Conservation (phyloP, 2,888 invertebrate species). For the Cryptus armator region DNA sequence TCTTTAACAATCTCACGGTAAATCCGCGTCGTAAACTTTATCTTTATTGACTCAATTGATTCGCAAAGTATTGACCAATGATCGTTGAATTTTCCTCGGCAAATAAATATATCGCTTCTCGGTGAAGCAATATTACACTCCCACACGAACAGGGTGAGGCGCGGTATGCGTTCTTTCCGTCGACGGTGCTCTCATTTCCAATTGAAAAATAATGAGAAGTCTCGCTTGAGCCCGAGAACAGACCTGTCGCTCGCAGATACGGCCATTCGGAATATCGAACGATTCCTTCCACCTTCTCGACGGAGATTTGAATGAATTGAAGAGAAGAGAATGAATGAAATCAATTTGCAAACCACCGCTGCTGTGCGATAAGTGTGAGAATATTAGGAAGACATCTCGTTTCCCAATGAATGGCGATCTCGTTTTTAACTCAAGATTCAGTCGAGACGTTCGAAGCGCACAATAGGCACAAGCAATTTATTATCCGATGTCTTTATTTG, state of each 20-base stretch:
- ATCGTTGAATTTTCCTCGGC: slow-evolving; percentile 15
- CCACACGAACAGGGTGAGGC: background rate
- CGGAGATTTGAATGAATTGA: slow-evolving; percentile 76
- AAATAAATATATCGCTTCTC: background rate
- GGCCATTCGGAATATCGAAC: slow-evolving; percentile 68
- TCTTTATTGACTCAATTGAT: background rate
- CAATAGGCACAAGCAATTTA: slow-evolving; percentile 1
- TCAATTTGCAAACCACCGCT: slow-evolving; percentile 74
- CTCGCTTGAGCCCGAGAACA: slow-evolving; percentile 72
- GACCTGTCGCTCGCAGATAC: slow-evolving; percentile 77
- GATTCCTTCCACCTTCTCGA: slow-evolving; percentile 67
- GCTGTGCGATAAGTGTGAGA: slow-evolving; percentile 29
- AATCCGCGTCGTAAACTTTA: background rate
- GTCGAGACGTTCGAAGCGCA: background rate
- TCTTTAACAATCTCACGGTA: background rate
- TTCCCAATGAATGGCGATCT: slow-evolving; percentile 18
- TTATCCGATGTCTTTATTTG: background rate
- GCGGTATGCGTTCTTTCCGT: background rate
- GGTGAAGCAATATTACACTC: background rate
- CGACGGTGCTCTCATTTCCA: slow-evolving; percentile 74
- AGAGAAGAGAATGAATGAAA: slow-evolving; percentile 74
- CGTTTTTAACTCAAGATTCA: background rate
- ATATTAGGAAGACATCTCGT: slow-evolving; percentile 48
- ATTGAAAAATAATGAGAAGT: slow-evolving; percentile 80
- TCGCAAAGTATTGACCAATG: background rate